A percentile compares a stretch with the other conserved stretches of the same genome.
Evolutionary conservation across 2,888 invertebrate species (phyloP).

Genomic region (Stenurella melanura): DNA sequence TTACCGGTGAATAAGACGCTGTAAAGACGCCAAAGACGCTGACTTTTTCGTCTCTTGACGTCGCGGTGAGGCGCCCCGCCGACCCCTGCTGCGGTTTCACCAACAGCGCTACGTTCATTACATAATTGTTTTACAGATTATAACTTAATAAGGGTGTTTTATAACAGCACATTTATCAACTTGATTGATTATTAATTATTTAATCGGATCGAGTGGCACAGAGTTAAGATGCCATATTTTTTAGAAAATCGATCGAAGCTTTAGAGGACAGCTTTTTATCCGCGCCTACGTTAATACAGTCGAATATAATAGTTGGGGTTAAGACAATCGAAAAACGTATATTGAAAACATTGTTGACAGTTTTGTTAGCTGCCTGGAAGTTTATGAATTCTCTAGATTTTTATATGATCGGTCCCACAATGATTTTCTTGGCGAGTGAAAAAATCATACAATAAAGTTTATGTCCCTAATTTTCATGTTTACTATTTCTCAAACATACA

Average conservation of each 20-base stretch:
- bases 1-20: slow-evolving; percentile 60
- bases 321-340: no score
- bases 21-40: slow-evolving; percentile 47
- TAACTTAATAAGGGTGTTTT: slow-evolving; percentile 56
- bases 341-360: no score
- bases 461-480: no score
- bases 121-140: slow-evolving; percentile 55
- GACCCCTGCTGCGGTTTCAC: slow-evolving; percentile 38
- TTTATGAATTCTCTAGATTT: no score
- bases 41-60: slow-evolving; percentile 35
- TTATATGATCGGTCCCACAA: no score
- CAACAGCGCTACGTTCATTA: slow-evolving; percentile 49
- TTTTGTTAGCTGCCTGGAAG: no score
- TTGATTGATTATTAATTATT: slow-evolving; percentile 49
- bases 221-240: slow-evolving; percentile 21
- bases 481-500: no score
- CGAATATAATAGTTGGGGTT: no score
- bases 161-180: slow-evolving; percentile 49
- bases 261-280: no score
- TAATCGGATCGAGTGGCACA: slow-evolving; percentile 26
- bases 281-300: no score
- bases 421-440: no score
- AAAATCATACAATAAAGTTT: no score
- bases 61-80: slow-evolving; percentile 30
- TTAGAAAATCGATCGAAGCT: slow-evolving; percentile 3